Conservation (phyloP, 2,888 invertebrate genomes). For the Smittia aterrima region DNA sequence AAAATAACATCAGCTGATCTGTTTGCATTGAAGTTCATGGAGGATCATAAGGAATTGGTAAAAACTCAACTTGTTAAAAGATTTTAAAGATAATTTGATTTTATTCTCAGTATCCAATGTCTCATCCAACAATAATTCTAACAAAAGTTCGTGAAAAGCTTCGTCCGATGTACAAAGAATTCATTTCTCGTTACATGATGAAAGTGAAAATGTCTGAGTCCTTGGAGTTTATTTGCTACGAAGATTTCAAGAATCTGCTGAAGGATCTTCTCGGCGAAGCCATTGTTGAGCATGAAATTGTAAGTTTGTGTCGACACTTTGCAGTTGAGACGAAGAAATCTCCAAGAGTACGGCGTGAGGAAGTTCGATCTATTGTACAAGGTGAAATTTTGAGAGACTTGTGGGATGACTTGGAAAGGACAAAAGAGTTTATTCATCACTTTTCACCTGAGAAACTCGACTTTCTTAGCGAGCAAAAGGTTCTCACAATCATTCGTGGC, state of each 20-base stretch:
- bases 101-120: conserved; percentile 65
- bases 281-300: conserved; percentile 77
- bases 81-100: no score
- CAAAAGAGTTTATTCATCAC: conserved; percentile 61
- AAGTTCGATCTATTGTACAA: conserved; percentile 66
- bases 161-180: conserved; percentile 70
- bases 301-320: conserved; percentile 72
- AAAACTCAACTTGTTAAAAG: conserved; percentile 4
- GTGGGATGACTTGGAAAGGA: conserved; percentile 67
- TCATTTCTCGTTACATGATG: conserved; percentile 67
- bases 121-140: conserved; percentile 70
- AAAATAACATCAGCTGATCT: conserved; percentile 78
- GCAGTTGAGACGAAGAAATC: conserved; percentile 60
- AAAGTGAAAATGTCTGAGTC: conserved; percentile 50
- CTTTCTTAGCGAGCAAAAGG: conserved; percentile 58
- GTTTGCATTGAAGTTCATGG: conserved; percentile 85
- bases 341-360: conserved; percentile 52
- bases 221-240: conserved; percentile 36
- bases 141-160: conserved; percentile 69
- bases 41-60: conserved; percentile 69
- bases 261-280: conserved; percentile 65
- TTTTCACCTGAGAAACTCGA: conserved; percentile 60
- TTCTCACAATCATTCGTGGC: conserved; percentile 66
- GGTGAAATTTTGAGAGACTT: conserved; percentile 68
- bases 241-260: conserved; percentile 56